These are phyloP conservation scores for Deroplatys truncata DNA, from an alignment of 2,888 invertebrate genomes.

Conservation along the genomic window DNA sequence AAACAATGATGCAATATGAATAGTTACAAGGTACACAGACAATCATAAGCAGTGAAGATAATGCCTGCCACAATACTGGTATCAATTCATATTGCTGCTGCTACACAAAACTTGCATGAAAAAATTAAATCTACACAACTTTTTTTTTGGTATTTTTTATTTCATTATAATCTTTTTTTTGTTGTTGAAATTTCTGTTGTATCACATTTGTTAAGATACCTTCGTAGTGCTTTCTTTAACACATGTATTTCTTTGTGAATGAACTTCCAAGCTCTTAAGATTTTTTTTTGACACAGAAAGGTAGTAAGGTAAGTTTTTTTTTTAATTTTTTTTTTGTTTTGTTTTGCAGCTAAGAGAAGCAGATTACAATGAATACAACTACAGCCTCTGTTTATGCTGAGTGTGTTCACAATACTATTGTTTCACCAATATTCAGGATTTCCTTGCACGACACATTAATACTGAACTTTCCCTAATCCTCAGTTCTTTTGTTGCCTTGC, in stretches of 20 bases:
- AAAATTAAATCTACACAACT: slow-evolving; percentile 29
- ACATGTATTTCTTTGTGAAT: slow-evolving; percentile 29
- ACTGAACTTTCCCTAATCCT: background rate
- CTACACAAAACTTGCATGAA: slow-evolving; percentile 29
- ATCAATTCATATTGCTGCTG: slow-evolving; percentile 48
- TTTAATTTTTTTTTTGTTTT: slow-evolving; percentile 23
- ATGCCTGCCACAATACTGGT: slow-evolving; percentile 38
- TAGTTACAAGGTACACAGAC: slow-evolving; percentile 48
- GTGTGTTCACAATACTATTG: slow-evolving; percentile 21
- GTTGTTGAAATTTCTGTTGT: slow-evolving; percentile 18
- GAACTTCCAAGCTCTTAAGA: slow-evolving; percentile 26
- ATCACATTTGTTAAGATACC: slow-evolving; percentile 30
- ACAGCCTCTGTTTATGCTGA: slow-evolving; percentile 27
- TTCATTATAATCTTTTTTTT: background rate
- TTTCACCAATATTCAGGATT: slow-evolving; percentile 8
- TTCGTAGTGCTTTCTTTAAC: slow-evolving; percentile 30
- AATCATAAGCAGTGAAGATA: background rate
- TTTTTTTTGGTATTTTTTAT: slow-evolving; percentile 1
- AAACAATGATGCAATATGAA: slow-evolving; percentile 51
- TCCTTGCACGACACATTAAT: background rate
- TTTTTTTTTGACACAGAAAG: slow-evolving; percentile 29
- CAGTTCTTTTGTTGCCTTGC: background rate
- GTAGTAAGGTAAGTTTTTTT: slow-evolving; percentile 29
- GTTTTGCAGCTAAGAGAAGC: slow-evolving; percentile 30
- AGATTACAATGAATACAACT: slow-evolving; percentile 30